These are phyloP conservation scores for Garra rufa DNA, from an alignment of 2,113 vertebrate species.

Conservation along the genomic window DNA sequence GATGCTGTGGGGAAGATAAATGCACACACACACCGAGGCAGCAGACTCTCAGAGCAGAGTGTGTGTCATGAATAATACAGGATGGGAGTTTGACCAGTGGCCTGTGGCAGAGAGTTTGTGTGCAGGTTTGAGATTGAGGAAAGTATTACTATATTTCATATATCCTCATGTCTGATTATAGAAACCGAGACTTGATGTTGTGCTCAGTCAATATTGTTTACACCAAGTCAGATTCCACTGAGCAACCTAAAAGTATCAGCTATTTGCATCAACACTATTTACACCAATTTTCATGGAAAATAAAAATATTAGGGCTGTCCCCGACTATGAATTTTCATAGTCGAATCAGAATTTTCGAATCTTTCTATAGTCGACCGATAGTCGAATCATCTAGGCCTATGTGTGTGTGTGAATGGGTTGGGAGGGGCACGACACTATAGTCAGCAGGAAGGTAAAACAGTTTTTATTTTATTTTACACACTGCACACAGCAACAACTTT, in stretches of 20 bases:
- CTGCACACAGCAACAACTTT: too few relatives aligned
- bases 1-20: constrained; percentile 33
- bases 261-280: background rate
- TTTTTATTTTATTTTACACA: too few relatives aligned
- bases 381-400: too few relatives aligned
- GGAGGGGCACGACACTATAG: too few relatives aligned
- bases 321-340: too few relatives aligned
- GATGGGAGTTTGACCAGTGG: constrained; percentile 72
- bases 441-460: too few relatives aligned
- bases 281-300: background rate
- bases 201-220: background rate
- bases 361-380: too few relatives aligned
- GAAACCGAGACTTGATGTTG: background rate
- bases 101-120: constrained; percentile 66
- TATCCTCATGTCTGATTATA: constrained; percentile 1
- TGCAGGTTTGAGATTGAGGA: constrained; percentile 38
- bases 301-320: too few relatives aligned
- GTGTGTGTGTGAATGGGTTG: too few relatives aligned
- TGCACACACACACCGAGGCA: background rate
- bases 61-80: constrained; percentile 71
- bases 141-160: background rate
- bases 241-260: background rate
- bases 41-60: constrained; percentile 55
- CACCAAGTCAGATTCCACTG: background rate
- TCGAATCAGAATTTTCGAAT: too few relatives aligned